A percentile compares a stretch with the other conserved stretches of the same genome.
phyloP scores from a whole-genome alignment of 2,797 vertebrate species.

The Okamejei kenojei region DNA sequence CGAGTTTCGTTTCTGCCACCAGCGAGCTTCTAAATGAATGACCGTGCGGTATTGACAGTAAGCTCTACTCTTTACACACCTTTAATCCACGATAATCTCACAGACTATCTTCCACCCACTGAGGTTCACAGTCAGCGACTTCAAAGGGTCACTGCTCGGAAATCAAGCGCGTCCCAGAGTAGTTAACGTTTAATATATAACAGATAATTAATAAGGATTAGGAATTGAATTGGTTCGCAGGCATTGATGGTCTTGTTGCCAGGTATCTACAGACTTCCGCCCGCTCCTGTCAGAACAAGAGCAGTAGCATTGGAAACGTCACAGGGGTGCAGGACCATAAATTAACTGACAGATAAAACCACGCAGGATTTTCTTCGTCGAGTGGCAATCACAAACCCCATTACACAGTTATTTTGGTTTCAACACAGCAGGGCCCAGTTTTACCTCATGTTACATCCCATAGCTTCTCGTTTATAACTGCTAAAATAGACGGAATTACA shows the following conservation, averaged over 20 bases:
- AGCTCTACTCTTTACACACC: not conserved
- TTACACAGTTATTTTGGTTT: not conserved
- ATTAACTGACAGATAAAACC: not conserved
- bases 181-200: not conserved
- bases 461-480: not conserved
- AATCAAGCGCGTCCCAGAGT: not conserved
- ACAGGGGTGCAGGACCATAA: not conserved
- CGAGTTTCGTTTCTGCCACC: constrained; percentile 50
- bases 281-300: not conserved
- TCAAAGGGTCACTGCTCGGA: not conserved
- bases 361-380: not conserved
- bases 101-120: not conserved
- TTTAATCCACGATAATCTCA: constrained; percentile 17
- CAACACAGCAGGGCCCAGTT: not conserved
- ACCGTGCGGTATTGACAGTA: constrained; percentile 5
- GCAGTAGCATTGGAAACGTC: not conserved
- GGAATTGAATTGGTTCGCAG: not conserved
- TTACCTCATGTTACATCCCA: not conserved
- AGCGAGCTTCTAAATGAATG: constrained; percentile 32
- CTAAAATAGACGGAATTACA: not conserved
- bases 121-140: not conserved
- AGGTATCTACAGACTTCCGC: not conserved
- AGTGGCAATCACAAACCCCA: not conserved
- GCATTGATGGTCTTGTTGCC: too few species aligned
- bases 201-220: not conserved